phyloP scores from a whole-genome alignment of 2,888 invertebrate species.

The Xanthorhoe spadicearia region DNA sequence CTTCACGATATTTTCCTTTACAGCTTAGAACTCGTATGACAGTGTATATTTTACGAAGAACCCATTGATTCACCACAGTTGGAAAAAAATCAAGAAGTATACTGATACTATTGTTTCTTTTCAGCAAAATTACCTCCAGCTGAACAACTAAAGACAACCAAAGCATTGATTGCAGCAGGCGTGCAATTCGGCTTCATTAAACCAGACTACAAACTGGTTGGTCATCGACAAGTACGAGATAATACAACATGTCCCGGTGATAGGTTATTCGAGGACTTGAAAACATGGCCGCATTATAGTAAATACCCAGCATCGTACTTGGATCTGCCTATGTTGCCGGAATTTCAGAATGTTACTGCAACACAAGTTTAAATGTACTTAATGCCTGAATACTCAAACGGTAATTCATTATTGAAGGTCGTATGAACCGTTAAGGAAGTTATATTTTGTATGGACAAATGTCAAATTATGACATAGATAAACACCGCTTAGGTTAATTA shows the following conservation, averaged over 20 bases:
- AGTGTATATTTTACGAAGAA: too few species aligned
- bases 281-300: slow-evolving; percentile 85
- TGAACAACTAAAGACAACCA: slow-evolving; percentile 83
- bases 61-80: too few species aligned
- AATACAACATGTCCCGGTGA: slow-evolving; percentile 89
- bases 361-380: background rate
- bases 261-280: slow-evolving; percentile 84
- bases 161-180: slow-evolving; percentile 86
- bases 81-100: too few species aligned
- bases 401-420: too few species aligned
- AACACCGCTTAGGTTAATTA: too few species aligned
- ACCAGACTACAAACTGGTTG: slow-evolving; percentile 52
- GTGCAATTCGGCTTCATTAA: slow-evolving; percentile 85
- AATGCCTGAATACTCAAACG: too few species aligned
- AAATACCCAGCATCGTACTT: slow-evolving; percentile 54
- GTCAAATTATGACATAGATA: too few species aligned
- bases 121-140: slow-evolving; percentile 80
- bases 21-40: too few species aligned
- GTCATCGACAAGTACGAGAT: slow-evolving; percentile 60
- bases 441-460: too few species aligned
- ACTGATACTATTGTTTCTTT: background rate
- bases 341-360: slow-evolving; percentile 38
- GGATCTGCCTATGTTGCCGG: slow-evolving; percentile 54
- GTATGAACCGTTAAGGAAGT: too few species aligned
- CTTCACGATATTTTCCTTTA: too few species aligned